Percentiles rank a stretch among this genome's conserved stretches.
Evolutionary conservation across 2,888 invertebrate species (phyloP).

Genomic region (Coelopa pilipes): DNA sequence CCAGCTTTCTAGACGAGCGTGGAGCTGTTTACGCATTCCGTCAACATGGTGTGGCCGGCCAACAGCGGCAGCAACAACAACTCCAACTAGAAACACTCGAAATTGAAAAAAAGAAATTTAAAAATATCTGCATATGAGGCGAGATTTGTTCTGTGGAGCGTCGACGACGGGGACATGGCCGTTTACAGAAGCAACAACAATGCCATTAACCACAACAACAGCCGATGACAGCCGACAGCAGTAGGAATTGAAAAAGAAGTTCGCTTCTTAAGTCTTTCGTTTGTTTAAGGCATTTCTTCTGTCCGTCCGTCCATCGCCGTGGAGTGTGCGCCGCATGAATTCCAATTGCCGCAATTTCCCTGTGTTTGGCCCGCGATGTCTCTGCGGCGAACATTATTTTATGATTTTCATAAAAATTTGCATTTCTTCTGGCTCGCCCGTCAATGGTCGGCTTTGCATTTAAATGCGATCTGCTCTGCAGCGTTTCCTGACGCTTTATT

Average conservation of each 20-base stretch:
- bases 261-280: slow-evolving; percentile 13
- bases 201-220: background rate
- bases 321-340: background rate
- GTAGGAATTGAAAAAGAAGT: background rate
- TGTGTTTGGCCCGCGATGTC: background rate
- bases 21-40: no score
- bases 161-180: background rate
- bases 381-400: background rate
- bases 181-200: background rate
- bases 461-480: background rate
- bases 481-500: no score
- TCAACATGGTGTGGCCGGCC: no score
- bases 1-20: background rate
- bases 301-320: background rate
- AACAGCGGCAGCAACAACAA: no score
- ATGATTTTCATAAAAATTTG: background rate
- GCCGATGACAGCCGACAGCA: no score
- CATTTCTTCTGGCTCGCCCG: background rate
- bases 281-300: background rate
- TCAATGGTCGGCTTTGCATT: background rate
- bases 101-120: slow-evolving; percentile 1
- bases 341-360: background rate
- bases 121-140: slow-evolving; percentile 16
- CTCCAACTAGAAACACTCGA: background rate
- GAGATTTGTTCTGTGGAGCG: slow-evolving; percentile 2